These are phyloP conservation scores for Pipistrellus kuhlii DNA, from an alignment of 2,797 vertebrate species.

Conservation along the genomic window DNA sequence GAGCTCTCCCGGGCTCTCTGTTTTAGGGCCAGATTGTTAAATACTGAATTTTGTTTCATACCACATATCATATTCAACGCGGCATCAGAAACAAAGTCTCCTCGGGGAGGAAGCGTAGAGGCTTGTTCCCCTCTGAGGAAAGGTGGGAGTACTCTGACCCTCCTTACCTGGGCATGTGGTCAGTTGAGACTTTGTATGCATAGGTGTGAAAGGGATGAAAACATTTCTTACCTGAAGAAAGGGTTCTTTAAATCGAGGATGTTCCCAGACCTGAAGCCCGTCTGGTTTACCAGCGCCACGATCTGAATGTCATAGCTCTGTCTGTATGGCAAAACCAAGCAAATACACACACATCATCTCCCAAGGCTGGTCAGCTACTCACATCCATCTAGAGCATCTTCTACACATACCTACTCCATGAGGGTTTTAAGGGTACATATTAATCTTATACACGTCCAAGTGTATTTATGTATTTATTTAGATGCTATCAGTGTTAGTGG, in stretches of 20 bases:
- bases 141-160: background rate
- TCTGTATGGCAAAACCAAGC: conserved; percentile 75
- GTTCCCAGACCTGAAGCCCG: conserved; percentile 91
- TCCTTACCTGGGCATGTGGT: background rate
- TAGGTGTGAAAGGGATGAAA: conserved; percentile 3
- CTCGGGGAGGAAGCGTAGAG: background rate
- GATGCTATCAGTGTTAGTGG: conserved; percentile 1
- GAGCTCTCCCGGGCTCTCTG: background rate
- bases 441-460: background rate
- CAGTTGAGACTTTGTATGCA: background rate
- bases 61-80: background rate
- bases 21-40: background rate
- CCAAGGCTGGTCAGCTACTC: background rate
- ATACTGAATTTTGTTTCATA: conserved; percentile 8
- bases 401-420: background rate
- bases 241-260: conserved; percentile 90
- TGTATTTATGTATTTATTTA: conserved; percentile 54
- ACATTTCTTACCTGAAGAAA: conserved; percentile 89
- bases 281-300: conserved; percentile 89
- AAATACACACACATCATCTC: conserved; percentile 41
- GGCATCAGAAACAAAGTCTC: background rate
- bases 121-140: background rate
- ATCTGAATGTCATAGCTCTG: conserved; percentile 92
- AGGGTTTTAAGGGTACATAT: background rate
- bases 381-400: background rate